A percentile compares a stretch with the other conserved stretches of the same genome.
These are phyloP conservation scores for Papilio glaucus DNA, from an alignment of 1,140 invertebrate genomes.

Conservation along the genomic window DNA sequence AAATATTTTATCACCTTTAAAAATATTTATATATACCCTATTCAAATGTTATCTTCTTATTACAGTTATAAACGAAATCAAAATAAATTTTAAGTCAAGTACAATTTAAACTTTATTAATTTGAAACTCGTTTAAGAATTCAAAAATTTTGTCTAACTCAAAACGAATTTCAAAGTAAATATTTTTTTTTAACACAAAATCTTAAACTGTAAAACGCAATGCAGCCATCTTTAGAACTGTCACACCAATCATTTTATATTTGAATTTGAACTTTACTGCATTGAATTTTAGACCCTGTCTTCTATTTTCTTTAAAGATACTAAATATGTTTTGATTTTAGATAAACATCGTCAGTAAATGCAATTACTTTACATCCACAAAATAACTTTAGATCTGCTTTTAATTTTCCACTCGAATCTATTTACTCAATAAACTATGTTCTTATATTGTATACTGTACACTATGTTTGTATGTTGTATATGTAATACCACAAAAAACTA, in stretches of 20 bases:
- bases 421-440: constrained; percentile 32
- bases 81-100: no score
- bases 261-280: constrained; percentile 17
- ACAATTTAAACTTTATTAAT: no score
- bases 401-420: constrained; percentile 50
- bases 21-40: no score
- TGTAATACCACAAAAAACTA: background rate
- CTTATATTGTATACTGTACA: no score
- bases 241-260: background rate
- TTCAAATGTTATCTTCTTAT: no score
- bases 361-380: constrained; percentile 56
- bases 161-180: constrained; percentile 9
- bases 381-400: constrained; percentile 44
- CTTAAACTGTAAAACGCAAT: constrained; percentile 31
- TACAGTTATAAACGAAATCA: no score
- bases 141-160: background rate
- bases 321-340: constrained; percentile 40
- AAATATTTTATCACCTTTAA: no score
- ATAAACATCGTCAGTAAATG: constrained; percentile 49
- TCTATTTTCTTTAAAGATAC: background rate
- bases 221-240: constrained; percentile 4
- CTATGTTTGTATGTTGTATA: background rate
- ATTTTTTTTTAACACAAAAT: constrained; percentile 20
- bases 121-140: no score
- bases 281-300: background rate